A percentile compares a stretch with the other conserved stretches of the same genome.
These are phyloP conservation scores for Actinemys pallida DNA, from an alignment of 2,113 vertebrate genomes.

Conservation along the genomic window DNA sequence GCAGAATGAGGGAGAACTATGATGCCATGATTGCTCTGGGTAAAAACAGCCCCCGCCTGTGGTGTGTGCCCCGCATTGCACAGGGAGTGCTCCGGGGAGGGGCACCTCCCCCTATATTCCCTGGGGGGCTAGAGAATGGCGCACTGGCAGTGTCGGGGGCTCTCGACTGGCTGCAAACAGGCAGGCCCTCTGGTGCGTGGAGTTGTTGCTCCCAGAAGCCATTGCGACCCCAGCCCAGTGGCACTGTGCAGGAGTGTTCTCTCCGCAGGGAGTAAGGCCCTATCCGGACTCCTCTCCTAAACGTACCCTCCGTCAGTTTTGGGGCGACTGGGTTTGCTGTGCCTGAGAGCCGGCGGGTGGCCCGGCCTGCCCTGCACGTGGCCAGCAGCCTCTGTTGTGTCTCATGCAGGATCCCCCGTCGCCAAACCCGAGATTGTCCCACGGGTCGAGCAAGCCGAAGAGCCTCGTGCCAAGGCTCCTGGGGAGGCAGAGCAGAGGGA, in stretches of 20 bases:
- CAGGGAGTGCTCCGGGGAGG: background rate
- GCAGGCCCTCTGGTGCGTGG: background rate
- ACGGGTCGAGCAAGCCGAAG: slow-evolving; percentile 40
- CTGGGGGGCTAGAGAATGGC: background rate
- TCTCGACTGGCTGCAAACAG: background rate
- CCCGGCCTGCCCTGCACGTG: background rate
- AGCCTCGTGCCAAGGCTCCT: background rate
- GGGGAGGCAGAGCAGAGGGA: background rate
- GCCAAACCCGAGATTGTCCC: slow-evolving; percentile 49
- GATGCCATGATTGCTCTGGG: slow-evolving; percentile 66
- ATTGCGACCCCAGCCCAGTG: background rate
- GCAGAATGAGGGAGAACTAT: slow-evolving; percentile 69
- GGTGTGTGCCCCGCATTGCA: background rate
- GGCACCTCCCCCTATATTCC: background rate
- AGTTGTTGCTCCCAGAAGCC: background rate
- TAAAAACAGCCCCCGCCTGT: background rate
- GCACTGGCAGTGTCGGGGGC: background rate
- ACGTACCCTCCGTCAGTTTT: background rate
- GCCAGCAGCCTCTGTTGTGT: background rate
- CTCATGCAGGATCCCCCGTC: slow-evolving; percentile 46
- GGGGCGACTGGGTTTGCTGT: background rate
- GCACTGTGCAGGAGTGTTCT: background rate
- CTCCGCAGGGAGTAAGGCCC: background rate
- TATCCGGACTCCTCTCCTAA: background rate
- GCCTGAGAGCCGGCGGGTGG: background rate